Evolutionary conservation across 2,113 vertebrate genomes (phyloP).

Genomic region (Haliaeetus leucogaster): DNA sequence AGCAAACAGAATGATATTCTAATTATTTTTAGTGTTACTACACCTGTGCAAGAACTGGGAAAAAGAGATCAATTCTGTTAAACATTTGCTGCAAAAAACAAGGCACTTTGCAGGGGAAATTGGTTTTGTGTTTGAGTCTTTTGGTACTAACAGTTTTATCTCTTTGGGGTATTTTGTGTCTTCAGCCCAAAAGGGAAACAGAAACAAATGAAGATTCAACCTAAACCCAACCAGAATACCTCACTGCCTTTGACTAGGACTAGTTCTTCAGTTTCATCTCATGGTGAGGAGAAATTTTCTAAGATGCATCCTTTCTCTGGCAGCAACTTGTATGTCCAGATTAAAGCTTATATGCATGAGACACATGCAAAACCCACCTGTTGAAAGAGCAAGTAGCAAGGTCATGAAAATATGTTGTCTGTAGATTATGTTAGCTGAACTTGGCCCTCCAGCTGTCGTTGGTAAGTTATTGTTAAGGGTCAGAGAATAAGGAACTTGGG

Average conservation of each 20-base stretch:
- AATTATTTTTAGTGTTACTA: background rate
- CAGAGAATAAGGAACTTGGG: background rate
- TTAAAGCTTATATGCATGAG: background rate
- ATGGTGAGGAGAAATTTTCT: conserved; percentile 73
- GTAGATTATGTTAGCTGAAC: background rate
- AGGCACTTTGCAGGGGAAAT: background rate
- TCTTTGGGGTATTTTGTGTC: conserved; percentile 27
- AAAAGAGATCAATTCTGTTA: background rate
- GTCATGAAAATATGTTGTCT: background rate
- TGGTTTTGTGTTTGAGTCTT: background rate
- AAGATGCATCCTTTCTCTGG: background rate
- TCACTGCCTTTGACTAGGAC: conserved; percentile 80
- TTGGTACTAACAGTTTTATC: background rate
- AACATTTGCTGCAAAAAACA: background rate
- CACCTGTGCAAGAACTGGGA: background rate
- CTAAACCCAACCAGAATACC: conserved; percentile 82
- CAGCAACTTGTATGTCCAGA: background rate
- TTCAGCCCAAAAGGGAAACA: conserved; percentile 89
- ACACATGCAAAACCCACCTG: background rate
- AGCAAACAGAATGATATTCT: background rate
- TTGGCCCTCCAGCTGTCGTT: background rate
- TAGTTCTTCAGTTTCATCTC: conserved; percentile 80
- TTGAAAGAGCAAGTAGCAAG: background rate
- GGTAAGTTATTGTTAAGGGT: background rate
- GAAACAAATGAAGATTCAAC: conserved; percentile 83